phyloP scores from a whole-genome alignment of 2,113 vertebrate species.

The Siniperca knerii region DNA sequence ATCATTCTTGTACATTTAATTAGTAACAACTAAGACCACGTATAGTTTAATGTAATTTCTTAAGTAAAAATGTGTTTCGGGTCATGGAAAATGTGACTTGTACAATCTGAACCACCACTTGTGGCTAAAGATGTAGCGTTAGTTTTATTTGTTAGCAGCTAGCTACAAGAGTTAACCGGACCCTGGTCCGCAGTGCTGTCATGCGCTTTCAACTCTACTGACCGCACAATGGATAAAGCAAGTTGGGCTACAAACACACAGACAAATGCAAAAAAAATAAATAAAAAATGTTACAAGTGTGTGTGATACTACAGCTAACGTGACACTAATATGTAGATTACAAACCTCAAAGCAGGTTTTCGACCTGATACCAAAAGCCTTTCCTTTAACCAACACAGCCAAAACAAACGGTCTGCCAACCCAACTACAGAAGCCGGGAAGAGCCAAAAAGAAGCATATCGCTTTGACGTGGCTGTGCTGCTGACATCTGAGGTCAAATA shows the following conservation, averaged over 20 bases:
- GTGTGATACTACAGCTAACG: rapidly evolving
- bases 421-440: slow-evolving; percentile 54
- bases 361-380: slow-evolving; percentile 43
- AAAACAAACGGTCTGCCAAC: slow-evolving; percentile 62
- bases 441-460: slow-evolving; percentile 28
- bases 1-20: not conserved
- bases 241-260: not conserved
- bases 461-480: slow-evolving; percentile 37
- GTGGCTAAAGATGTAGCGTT: not conserved
- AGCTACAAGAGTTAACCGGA: slow-evolving; percentile 7
- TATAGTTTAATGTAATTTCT: rapidly evolving
- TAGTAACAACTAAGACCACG: rapidly evolving
- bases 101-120: not conserved
- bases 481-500: slow-evolving; percentile 12
- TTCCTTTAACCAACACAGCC: slow-evolving; percentile 28
- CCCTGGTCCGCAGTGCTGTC: slow-evolving; percentile 1
- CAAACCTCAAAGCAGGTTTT: slow-evolving; percentile 69
- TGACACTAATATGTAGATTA: not conserved
- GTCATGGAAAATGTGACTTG: not conserved
- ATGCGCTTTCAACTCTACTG: not conserved
- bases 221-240: not conserved
- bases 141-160: slow-evolving; percentile 41
- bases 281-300: not conserved
- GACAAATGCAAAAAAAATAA: not conserved
- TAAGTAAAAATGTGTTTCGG: rapidly evolving